A percentile compares a stretch with the other conserved stretches of the same genome.
These are phyloP conservation scores for Synergus itoensis DNA, from an alignment of 2,888 invertebrate genomes.

Conservation along the genomic window DNA sequence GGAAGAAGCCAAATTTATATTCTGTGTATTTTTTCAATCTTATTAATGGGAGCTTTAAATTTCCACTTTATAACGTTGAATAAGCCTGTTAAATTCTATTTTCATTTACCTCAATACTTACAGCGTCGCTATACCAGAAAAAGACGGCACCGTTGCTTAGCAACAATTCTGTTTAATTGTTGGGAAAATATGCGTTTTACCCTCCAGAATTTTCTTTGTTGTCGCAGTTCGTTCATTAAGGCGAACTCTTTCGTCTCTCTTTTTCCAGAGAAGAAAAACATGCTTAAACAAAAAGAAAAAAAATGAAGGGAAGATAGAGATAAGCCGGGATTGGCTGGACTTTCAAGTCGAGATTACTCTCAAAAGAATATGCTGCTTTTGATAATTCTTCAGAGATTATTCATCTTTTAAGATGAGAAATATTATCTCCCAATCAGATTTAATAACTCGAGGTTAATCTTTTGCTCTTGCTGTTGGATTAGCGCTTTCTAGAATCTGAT, in stretches of 20 bases:
- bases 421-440: conserved; percentile 20
- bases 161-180: conserved; percentile 60
- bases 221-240: conserved; percentile 40
- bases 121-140: conserved; percentile 14
- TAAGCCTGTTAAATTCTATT: conserved; percentile 23
- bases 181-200: conserved; percentile 55
- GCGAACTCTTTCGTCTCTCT: conserved; percentile 32
- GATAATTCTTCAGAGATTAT: conserved; percentile 28
- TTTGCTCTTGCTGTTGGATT: neutral
- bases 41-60: conserved; percentile 10
- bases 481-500: neutral
- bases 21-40: neutral
- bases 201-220: conserved; percentile 40
- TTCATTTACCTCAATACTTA: conserved; percentile 15
- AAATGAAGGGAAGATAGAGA: conserved; percentile 21
- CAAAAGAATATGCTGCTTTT: conserved; percentile 36
- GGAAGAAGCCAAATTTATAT: neutral
- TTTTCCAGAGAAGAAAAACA: conserved; percentile 28
- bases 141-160: conserved; percentile 35
- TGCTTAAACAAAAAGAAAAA: conserved; percentile 29
- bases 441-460: conserved; percentile 17
- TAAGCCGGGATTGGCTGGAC: conserved; percentile 40
- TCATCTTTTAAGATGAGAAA: conserved; percentile 17
- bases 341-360: conserved; percentile 39
- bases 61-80: neutral